Conservation (phyloP, 2,888 invertebrate genomes). For the Falcaria lacertinaria region DNA sequence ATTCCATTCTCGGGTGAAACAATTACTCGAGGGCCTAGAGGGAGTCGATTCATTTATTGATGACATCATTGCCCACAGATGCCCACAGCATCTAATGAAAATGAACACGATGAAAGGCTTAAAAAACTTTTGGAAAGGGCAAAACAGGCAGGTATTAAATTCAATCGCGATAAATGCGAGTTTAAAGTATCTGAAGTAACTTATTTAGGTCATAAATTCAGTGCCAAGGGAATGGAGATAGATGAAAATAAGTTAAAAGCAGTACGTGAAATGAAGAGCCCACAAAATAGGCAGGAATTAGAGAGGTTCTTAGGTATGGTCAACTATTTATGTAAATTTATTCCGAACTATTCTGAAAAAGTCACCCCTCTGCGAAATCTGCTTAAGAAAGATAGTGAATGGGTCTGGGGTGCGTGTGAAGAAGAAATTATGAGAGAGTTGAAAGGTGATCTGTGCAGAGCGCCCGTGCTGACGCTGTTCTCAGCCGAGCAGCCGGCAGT, state of each 20-base stretch:
- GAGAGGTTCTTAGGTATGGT: slow-evolving; percentile 17
- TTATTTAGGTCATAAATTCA: not conserved
- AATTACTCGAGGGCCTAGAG: slow-evolving; percentile 13
- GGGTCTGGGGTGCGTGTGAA: slow-evolving; percentile 9
- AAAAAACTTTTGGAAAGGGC: slow-evolving; percentile 5
- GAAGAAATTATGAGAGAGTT: not conserved
- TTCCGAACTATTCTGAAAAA: slow-evolving; percentile 11
- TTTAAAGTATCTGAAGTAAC: slow-evolving; percentile 3
- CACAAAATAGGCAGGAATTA: slow-evolving; percentile 2
- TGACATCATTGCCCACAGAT: too few species aligned
- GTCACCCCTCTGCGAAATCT: slow-evolving; percentile 1
- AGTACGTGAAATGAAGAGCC: too few species aligned
- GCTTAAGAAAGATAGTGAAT: slow-evolving; percentile 9
- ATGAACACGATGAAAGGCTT: slow-evolving; percentile 1
- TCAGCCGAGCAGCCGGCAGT: slow-evolving; percentile 10
- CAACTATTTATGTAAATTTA: slow-evolving; percentile 14
- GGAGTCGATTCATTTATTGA: not conserved
- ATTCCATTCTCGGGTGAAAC: slow-evolving; percentile 10
- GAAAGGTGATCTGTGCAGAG: slow-evolving; percentile 2
- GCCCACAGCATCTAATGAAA: not conserved
- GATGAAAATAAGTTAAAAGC: slow-evolving; percentile 9
- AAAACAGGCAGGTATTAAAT: slow-evolving; percentile 12
- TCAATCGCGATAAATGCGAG: slow-evolving; percentile 12
- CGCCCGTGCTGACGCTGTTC: slow-evolving; percentile 16
- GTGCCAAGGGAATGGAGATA: not conserved